phyloP scores from a whole-genome alignment of 2,113 vertebrate species.

The Macquaria australasica region DNA sequence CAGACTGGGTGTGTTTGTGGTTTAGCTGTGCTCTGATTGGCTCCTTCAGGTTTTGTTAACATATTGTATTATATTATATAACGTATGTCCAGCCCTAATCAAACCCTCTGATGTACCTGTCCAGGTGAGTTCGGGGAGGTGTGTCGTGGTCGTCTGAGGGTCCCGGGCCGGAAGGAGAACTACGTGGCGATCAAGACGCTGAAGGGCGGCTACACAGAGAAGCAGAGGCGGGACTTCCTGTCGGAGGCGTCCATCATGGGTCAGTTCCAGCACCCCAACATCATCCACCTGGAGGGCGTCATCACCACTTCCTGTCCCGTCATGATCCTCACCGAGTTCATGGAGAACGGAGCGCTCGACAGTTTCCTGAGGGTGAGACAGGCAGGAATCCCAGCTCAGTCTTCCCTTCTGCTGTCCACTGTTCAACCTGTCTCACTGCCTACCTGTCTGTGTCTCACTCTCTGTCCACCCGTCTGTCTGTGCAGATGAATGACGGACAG shows the following conservation, averaged over 20 bases:
- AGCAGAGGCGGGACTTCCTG: slow-evolving; percentile 79
- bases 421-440: not conserved
- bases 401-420: not conserved
- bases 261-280: slow-evolving; percentile 81
- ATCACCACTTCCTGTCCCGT: slow-evolving; percentile 78
- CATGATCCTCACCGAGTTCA: slow-evolving; percentile 81
- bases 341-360: slow-evolving; percentile 80
- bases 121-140: slow-evolving; percentile 68
- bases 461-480: not conserved
- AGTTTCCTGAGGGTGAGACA: slow-evolving; percentile 76
- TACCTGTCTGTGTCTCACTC: not conserved
- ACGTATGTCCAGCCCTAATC: too few relatives aligned
- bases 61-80: too few relatives aligned
- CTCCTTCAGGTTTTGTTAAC: not conserved
- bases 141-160: slow-evolving; percentile 60
- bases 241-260: slow-evolving; percentile 80
- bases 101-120: not conserved
- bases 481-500: slow-evolving; percentile 78
- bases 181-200: slow-evolving; percentile 77
- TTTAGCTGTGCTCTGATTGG: not conserved
- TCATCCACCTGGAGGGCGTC: slow-evolving; percentile 80
- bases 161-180: slow-evolving; percentile 70
- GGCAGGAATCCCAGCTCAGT: not conserved
- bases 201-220: slow-evolving; percentile 73
- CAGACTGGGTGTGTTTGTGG: not conserved